These are phyloP conservation scores for Agrochola macilenta DNA, from an alignment of 2,888 invertebrate species.

Conservation along the genomic window DNA sequence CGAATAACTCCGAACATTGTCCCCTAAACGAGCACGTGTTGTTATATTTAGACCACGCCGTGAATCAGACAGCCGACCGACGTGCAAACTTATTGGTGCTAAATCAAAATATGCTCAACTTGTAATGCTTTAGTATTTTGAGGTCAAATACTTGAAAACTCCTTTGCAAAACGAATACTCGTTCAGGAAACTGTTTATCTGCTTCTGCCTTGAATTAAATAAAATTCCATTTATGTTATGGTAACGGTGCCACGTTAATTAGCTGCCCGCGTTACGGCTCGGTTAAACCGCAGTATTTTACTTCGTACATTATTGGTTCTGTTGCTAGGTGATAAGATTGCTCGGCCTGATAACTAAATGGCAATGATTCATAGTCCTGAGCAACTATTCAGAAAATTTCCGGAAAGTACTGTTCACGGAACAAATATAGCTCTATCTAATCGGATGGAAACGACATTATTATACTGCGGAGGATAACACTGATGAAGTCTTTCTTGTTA, in stretches of 20 bases:
- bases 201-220: conserved; percentile 57
- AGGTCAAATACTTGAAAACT: conserved; percentile 48
- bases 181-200: conserved; percentile 48
- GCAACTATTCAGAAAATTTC: conserved; percentile 13
- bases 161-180: conserved; percentile 32
- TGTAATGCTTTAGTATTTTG: conserved; percentile 32
- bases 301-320: conserved; percentile 32
- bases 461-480: neutral
- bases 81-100: conserved; percentile 29
- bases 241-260: conserved; percentile 52
- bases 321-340: conserved; percentile 69
- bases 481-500: conserved; percentile 2
- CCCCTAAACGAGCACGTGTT: conserved; percentile 82
- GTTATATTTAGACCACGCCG: conserved; percentile 79
- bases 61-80: conserved; percentile 37
- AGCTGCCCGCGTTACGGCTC: conserved; percentile 39
- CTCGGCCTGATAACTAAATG: conserved; percentile 45
- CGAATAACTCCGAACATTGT: conserved; percentile 76
- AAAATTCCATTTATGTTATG: conserved; percentile 42
- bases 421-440: conserved; percentile 21
- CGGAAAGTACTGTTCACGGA: conserved; percentile 21
- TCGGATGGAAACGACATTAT: conserved; percentile 1
- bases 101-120: conserved; percentile 40
- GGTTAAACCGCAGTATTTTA: conserved; percentile 28
- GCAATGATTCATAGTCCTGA: conserved; percentile 43